Evolutionary conservation across 2,888 invertebrate species (phyloP).

Genomic region (Amphipoea oculea): DNA sequence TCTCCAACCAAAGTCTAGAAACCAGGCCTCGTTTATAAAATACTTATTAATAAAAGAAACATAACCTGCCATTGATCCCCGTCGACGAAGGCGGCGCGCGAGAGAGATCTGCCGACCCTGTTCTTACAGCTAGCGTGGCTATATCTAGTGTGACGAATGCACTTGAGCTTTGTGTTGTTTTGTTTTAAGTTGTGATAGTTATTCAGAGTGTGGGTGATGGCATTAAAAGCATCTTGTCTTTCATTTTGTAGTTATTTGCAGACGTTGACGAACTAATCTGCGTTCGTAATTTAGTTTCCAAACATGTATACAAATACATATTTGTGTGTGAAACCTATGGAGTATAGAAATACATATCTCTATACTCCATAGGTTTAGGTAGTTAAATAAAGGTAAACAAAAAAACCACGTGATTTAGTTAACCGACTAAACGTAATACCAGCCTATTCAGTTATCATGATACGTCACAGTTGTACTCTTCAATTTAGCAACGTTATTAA

Average conservation of each 20-base stretch:
- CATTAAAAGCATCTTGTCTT: neutral
- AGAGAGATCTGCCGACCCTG: conserved; percentile 92
- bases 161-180: conserved; percentile 34
- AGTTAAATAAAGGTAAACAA: too few species aligned
- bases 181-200: neutral
- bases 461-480: too few species aligned
- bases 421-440: too few species aligned
- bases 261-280: neutral
- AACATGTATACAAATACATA: neutral
- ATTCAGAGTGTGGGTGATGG: neutral
- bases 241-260: neutral
- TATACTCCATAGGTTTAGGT: too few species aligned
- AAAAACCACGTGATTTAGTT: too few species aligned
- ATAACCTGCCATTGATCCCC: conserved; percentile 35
- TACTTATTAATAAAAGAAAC: neutral
- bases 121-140: conserved; percentile 60
- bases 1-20: conserved; percentile 3
- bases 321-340: neutral
- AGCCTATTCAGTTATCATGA: too few species aligned
- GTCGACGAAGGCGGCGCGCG: conserved; percentile 94
- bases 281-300: neutral
- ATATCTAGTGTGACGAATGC: conserved; percentile 15
- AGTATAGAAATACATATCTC: too few species aligned
- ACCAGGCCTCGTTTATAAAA: neutral
- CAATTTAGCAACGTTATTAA: too few species aligned